phyloP scores from a whole-genome alignment of 2,888 invertebrate genomes.

The Noctua pronuba region DNA sequence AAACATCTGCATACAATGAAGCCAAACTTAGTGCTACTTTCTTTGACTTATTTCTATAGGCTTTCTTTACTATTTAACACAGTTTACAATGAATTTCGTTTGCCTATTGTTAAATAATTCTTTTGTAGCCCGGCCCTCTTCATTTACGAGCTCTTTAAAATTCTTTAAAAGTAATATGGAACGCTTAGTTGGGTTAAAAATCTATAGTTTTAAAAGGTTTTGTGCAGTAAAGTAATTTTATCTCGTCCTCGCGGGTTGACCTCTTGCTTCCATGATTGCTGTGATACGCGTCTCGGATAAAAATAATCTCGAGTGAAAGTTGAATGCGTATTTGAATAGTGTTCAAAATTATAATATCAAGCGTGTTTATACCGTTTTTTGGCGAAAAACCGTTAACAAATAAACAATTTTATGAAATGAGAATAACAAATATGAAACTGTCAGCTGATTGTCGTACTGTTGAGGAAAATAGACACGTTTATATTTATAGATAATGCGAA shows the following conservation, averaged over 20 bases:
- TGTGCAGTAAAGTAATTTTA: constrained; percentile 60
- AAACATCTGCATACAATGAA: constrained; percentile 47
- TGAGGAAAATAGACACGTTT: constrained; percentile 46
- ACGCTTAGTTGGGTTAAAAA: constrained; percentile 30
- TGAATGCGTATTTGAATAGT: constrained; percentile 55
- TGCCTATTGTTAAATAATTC: constrained; percentile 55
- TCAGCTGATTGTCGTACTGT: constrained; percentile 41
- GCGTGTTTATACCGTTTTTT: constrained; percentile 19
- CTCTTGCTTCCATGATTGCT: constrained; percentile 65
- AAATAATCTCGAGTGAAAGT: constrained; percentile 73
- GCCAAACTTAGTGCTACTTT: constrained; percentile 24
- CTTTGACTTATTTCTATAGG: constrained; percentile 34
- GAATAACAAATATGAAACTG: constrained; percentile 31
- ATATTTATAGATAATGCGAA: constrained; percentile 33
- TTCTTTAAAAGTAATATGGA: constrained; percentile 47
- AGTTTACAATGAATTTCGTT: constrained; percentile 43
- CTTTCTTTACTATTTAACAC: constrained; percentile 38
- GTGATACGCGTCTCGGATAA: constrained; percentile 59
- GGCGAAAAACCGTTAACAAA: constrained; percentile 1
- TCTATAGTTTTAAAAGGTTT: constrained; percentile 45
- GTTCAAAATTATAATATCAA: constrained; percentile 25
- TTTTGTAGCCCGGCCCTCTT: constrained; percentile 45
- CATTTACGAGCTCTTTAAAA: constrained; percentile 43
- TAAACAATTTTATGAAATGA: constrained; percentile 5
- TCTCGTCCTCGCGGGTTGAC: constrained; percentile 69